A percentile compares a stretch with the other conserved stretches of the same genome.
These are phyloP conservation scores for Apamea crenata DNA, from an alignment of 2,888 invertebrate genomes.

Conservation along the genomic window DNA sequence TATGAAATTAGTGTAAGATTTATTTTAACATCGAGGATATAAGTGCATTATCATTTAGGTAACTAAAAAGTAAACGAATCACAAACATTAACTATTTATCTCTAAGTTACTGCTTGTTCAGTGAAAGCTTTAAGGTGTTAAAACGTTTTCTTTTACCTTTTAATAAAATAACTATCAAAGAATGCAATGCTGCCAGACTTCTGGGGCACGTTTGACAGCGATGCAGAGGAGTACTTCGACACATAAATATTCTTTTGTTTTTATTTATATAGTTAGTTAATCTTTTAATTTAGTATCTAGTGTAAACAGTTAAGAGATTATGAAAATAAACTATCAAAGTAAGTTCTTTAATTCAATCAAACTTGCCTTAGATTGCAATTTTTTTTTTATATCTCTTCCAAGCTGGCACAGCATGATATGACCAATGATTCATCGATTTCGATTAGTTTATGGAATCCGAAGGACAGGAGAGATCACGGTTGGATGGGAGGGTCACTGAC, in stretches of 20 bases:
- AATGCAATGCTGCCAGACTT: too few relatives aligned
- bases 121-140: neutral
- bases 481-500: slow-evolving; percentile 76
- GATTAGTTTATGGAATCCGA: slow-evolving; percentile 62
- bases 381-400: slow-evolving; percentile 32
- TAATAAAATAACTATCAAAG: neutral
- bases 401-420: slow-evolving; percentile 30
- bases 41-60: neutral
- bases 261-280: too few relatives aligned
- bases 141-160: neutral
- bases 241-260: too few relatives aligned
- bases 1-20: neutral
- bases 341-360: slow-evolving; percentile 12
- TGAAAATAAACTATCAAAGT: neutral
- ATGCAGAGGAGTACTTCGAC: too few relatives aligned
- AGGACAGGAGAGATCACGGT: slow-evolving; percentile 75
- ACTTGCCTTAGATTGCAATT: slow-evolving; percentile 22
- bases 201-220: too few relatives aligned
- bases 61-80: neutral
- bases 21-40: neutral
- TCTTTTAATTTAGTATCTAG: too few relatives aligned
- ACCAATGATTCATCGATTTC: slow-evolving; percentile 59
- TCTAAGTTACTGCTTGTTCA: neutral
- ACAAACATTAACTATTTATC: neutral
- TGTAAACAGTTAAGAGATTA: too few relatives aligned